phyloP scores from a whole-genome alignment of 2,888 invertebrate species.

The Sphinx pinastri region DNA sequence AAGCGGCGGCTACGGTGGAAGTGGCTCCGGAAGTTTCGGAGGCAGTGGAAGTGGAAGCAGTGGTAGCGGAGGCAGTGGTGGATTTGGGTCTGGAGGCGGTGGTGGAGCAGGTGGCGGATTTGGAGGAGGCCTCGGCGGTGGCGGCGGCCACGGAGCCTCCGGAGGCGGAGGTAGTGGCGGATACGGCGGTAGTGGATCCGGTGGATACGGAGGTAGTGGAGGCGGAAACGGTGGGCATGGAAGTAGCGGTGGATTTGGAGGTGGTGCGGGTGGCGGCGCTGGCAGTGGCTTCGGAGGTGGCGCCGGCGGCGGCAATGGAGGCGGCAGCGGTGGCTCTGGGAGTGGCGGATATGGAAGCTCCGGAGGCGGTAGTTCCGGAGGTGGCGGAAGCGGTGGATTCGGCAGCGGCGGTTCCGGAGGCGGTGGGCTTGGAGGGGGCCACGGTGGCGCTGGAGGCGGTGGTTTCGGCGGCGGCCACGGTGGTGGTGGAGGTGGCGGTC shows the following conservation, averaged over 20 bases:
- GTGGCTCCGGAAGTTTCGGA: constrained; percentile 45
- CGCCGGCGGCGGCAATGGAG: constrained; percentile 19
- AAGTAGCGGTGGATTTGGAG: constrained; percentile 35
- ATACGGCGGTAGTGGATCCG: constrained; percentile 31
- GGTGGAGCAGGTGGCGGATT: constrained; percentile 32
- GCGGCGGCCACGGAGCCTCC: constrained; percentile 8
- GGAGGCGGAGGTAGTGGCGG: constrained; percentile 41
- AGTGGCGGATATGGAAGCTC: constrained; percentile 21
- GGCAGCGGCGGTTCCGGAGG: background rate
- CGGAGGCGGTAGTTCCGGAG: constrained; percentile 15
- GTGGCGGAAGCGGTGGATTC: constrained; percentile 18
- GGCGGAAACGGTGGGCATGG: constrained; percentile 36
- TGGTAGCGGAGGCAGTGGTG: constrained; percentile 31
- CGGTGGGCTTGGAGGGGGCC: constrained; percentile 20
- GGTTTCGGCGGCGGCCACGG: constrained; percentile 20
- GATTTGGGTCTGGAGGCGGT: constrained; percentile 35
- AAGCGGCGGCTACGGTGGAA: constrained; percentile 32
- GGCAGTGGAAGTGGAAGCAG: constrained; percentile 31
- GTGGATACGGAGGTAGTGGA: constrained; percentile 24
- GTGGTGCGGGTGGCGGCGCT: constrained; percentile 26
- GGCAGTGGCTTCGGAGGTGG: constrained; percentile 31
- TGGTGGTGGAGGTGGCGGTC: constrained; percentile 30
- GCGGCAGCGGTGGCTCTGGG: constrained; percentile 35
- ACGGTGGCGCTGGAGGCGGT: constrained; percentile 21
- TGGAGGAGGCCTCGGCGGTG: background rate